Percentiles rank a stretch among this genome's conserved stretches.
These are phyloP conservation scores for Trachemys scripta DNA, from an alignment of 2,113 vertebrate genomes.

Conservation along the genomic window DNA sequence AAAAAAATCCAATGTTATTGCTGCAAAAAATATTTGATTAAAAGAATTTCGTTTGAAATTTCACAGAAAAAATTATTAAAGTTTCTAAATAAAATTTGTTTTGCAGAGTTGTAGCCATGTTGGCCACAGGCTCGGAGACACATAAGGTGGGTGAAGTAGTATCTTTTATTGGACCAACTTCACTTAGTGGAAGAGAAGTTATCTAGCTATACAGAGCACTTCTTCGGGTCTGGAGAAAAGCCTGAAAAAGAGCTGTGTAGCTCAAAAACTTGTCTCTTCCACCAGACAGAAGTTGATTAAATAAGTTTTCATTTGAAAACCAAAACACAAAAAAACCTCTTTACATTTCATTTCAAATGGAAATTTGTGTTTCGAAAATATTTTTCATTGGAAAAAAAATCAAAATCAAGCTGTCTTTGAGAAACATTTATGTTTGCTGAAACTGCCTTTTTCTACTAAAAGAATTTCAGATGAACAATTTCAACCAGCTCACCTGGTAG, in stretches of 20 bases:
- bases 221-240: not conserved
- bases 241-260: too few species aligned
- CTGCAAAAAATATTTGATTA: not conserved
- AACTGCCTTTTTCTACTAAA: not conserved
- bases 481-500: not conserved
- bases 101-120: not conserved
- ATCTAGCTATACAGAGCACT: not conserved
- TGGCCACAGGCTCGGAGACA: not conserved
- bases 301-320: not conserved
- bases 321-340: accelerated
- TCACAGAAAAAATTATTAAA: not conserved
- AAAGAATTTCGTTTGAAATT: not conserved
- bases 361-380: not conserved
- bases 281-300: too few species aligned
- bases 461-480: not conserved
- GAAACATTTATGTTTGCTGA: not conserved
- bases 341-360: not conserved
- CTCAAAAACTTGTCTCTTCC: too few species aligned
- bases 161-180: not conserved
- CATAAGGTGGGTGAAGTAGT: not conserved
- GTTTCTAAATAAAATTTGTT: not conserved
- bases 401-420: not conserved
- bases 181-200: not conserved
- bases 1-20: not conserved
- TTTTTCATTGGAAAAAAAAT: not conserved